These are phyloP conservation scores for Silurus meridionalis DNA, from an alignment of 2,113 vertebrate genomes.

Conservation along the genomic window DNA sequence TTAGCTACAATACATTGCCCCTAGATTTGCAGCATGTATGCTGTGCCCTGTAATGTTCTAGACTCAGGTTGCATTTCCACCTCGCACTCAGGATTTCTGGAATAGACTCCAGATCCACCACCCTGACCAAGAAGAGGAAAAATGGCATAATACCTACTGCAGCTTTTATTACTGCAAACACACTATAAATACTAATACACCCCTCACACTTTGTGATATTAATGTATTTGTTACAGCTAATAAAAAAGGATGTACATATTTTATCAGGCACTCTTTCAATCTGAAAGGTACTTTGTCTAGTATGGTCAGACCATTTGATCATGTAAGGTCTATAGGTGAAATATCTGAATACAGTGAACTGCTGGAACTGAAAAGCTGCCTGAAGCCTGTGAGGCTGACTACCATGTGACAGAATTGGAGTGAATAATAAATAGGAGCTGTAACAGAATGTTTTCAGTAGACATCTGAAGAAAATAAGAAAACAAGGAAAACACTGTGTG, in stretches of 20 bases:
- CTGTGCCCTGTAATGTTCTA: too few species aligned
- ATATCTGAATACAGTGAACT: background rate
- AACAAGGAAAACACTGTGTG: background rate
- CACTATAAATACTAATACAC: background rate
- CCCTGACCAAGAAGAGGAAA: background rate
- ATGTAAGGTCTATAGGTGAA: conserved; percentile 1
- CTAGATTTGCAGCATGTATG: background rate
- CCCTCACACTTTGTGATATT: background rate
- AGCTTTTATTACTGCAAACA: background rate
- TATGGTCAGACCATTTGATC: too few species aligned
- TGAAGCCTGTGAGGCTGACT: conserved; percentile 24
- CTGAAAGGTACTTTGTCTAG: background rate
- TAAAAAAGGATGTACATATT: background rate
- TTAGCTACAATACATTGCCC: background rate
- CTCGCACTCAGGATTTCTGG: background rate
- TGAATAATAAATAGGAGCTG: conserved; percentile 23
- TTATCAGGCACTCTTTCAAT: background rate
- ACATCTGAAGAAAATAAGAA: conserved; percentile 3
- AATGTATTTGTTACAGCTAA: background rate
- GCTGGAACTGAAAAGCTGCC: background rate
- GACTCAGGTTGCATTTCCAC: background rate
- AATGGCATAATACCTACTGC: background rate
- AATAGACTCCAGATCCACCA: background rate
- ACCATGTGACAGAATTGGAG: conserved; percentile 10
- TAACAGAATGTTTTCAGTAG: background rate